These are phyloP conservation scores for Leptinotarsa peninsularis DNA, from an alignment of 2,888 invertebrate genomes.

Conservation along the genomic window DNA sequence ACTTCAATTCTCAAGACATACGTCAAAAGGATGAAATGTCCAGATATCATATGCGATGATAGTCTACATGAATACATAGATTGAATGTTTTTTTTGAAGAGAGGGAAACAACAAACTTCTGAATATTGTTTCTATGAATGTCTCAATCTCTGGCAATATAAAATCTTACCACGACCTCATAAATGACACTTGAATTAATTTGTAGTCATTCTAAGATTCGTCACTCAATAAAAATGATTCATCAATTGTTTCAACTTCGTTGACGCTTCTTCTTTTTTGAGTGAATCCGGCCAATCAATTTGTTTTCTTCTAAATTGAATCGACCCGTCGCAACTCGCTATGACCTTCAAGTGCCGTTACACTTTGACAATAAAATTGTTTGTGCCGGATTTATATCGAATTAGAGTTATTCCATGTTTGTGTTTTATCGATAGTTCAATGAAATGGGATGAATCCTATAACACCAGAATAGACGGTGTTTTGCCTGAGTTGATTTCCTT, in stretches of 20 bases:
- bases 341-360: conserved; percentile 30
- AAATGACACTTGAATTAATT: neutral
- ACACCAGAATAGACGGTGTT: no score
- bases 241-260: conserved; percentile 20
- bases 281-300: conserved; percentile 29
- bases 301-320: conserved; percentile 26
- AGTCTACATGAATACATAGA: no score
- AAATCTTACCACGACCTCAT: neutral
- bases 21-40: no score
- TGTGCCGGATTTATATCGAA: neutral
- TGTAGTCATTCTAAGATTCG: conserved; percentile 30
- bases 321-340: conserved; percentile 22
- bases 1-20: no score
- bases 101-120: no score
- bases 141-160: no score
- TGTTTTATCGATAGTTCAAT: neutral
- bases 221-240: conserved; percentile 35
- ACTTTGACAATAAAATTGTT: conserved; percentile 38
- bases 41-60: no score
- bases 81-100: no score
- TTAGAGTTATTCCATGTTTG: neutral
- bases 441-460: neutral
- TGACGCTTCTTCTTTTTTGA: conserved; percentile 28
- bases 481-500: no score
- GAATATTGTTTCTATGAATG: no score